Evolutionary conservation across 23 tunicate species (phyloP).

Genomic region (Halocynthia aurantium): DNA sequence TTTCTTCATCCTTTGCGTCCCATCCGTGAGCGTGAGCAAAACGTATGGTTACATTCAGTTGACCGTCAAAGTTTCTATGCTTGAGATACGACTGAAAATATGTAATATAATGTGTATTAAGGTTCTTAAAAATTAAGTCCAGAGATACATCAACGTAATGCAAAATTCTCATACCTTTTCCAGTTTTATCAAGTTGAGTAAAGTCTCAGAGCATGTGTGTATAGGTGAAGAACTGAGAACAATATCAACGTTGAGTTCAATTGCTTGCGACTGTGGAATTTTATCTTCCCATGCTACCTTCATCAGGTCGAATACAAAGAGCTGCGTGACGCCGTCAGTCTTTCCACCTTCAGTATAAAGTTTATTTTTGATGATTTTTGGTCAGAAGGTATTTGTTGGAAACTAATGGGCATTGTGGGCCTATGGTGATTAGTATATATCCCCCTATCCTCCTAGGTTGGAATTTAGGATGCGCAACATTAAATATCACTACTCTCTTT

Average conservation of each 20-base stretch:
- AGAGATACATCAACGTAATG: background rate
- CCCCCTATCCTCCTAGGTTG: too few species aligned
- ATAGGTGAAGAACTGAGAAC: conserved; percentile 93
- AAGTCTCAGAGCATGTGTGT: conserved; percentile 57
- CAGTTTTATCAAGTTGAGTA: conserved; percentile 72
- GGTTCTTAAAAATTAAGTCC: too few species aligned
- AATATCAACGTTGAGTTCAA: conserved; percentile 91
- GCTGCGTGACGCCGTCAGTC: conserved; percentile 71
- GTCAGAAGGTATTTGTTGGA: too few species aligned
- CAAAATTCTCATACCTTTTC: conserved; percentile 38
- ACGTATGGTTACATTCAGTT: conserved; percentile 78
- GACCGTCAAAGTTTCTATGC: conserved; percentile 84
- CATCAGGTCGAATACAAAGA: conserved; percentile 91
- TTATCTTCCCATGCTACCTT: conserved; percentile 90
- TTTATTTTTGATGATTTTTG: too few species aligned
- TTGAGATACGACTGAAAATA: conserved; percentile 58
- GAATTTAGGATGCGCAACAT: too few species aligned
- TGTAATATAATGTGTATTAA: too few species aligned
- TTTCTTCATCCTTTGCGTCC: conserved; percentile 81
- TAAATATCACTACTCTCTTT: background rate
- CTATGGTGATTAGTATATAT: too few species aligned
- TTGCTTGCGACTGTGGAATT: conserved; percentile 86
- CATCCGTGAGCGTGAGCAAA: conserved; percentile 92
- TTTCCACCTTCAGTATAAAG: conserved; percentile 52
- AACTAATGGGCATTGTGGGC: too few species aligned